Percentiles rank a stretch among this genome's conserved stretches.
phyloP scores from a whole-genome alignment of 2,888 invertebrate species.

The Amblyjoppa proteus region DNA sequence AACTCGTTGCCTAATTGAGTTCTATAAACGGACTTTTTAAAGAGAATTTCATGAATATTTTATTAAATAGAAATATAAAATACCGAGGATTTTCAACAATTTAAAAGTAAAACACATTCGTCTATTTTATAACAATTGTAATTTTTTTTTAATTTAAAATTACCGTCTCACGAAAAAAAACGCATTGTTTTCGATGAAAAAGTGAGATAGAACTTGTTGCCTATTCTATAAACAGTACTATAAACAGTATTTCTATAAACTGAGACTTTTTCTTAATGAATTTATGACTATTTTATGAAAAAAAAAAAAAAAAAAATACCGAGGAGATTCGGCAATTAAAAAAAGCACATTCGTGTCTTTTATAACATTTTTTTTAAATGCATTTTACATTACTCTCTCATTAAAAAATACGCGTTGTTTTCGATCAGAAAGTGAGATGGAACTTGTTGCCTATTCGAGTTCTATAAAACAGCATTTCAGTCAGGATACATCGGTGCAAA shows the following conservation, averaged over 20 bases:
- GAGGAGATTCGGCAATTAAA: not conserved
- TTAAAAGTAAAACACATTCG: not conserved
- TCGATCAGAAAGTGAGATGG: conserved; percentile 26
- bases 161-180: conserved; percentile 7
- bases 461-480: conserved; percentile 33
- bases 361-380: not conserved
- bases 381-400: conserved; percentile 6
- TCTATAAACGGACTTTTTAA: conserved; percentile 12
- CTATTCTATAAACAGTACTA: conserved; percentile 7
- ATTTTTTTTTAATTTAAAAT: not conserved
- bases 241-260: conserved; percentile 16
- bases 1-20: conserved; percentile 11
- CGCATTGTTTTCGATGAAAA: conserved; percentile 18
- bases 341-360: not conserved
- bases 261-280: not conserved
- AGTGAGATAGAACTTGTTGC: conserved; percentile 13
- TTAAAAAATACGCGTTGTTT: not conserved
- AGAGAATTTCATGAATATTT: not conserved
- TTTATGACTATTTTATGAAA: not conserved
- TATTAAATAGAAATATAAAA: not conserved
- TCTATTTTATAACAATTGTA: not conserved
- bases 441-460: conserved; percentile 9
- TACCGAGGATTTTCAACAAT: not conserved
- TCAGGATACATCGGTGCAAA: conserved; percentile 35
- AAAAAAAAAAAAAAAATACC: not conserved